Evolutionary conservation across 2,113 vertebrate species (phyloP).

Genomic region (mouse (Mus musculus)): GRCm39 chr8:48430501-48431000

Average conservation of each 20-base stretch:
- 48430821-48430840: conserved; percentile 12
- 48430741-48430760: not conserved
- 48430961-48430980: no score
- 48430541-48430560: not conserved
- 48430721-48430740: not conserved
- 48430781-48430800: not conserved
- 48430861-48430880: not conserved
- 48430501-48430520: conserved; percentile 24
- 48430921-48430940: no score
- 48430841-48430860: not conserved
- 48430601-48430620: not conserved
- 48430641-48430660: not conserved
- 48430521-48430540: not conserved
- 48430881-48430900: no score
- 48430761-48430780: not conserved
- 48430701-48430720: not conserved
- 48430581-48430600: not conserved
- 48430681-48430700: not conserved
- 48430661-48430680: not conserved
- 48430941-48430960: no score
- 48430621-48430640: not conserved
- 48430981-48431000: no score
- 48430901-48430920: no score
- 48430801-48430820: not conserved
- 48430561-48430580: not conserved